A percentile compares a stretch with the other conserved stretches of the same genome.
phyloP scores from a whole-genome alignment of 2,797 vertebrate species.

The Xiphorhynchus erythropygius region DNA sequence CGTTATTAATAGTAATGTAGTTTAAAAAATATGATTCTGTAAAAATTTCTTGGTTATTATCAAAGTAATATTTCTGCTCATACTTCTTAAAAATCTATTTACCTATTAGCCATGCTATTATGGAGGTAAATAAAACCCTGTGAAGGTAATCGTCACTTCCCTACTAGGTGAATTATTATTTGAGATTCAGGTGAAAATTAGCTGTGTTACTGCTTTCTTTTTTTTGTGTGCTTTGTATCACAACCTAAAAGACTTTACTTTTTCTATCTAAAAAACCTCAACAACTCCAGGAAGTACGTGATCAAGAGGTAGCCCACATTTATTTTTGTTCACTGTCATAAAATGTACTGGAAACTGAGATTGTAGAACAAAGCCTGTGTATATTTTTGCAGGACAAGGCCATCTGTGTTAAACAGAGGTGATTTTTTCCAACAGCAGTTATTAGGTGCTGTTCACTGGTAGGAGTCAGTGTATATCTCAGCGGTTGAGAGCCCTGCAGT shows the following conservation, averaged over 20 bases:
- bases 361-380: background rate
- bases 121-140: background rate
- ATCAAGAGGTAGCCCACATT: background rate
- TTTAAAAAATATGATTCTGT: background rate
- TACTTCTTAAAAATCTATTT: background rate
- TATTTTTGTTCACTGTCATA: background rate
- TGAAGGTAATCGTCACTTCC: background rate
- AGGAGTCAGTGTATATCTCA: background rate
- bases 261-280: background rate
- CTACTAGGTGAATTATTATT: background rate
- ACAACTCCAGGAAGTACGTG: background rate
- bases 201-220: background rate
- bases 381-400: slow-evolving; percentile 2
- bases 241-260: background rate
- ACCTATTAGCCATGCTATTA: background rate
- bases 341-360: background rate
- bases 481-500: background rate
- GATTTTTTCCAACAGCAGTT: slow-evolving; percentile 31
- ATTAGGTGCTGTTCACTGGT: slow-evolving; percentile 19
- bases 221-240: background rate
- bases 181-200: background rate
- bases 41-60: background rate
- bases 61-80: background rate
- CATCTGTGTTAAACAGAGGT: background rate
- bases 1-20: background rate